Percentiles rank a stretch among this genome's conserved stretches.
phyloP scores from a whole-genome alignment of 2,888 invertebrate species.

The Trachelus iudaicus region DNA sequence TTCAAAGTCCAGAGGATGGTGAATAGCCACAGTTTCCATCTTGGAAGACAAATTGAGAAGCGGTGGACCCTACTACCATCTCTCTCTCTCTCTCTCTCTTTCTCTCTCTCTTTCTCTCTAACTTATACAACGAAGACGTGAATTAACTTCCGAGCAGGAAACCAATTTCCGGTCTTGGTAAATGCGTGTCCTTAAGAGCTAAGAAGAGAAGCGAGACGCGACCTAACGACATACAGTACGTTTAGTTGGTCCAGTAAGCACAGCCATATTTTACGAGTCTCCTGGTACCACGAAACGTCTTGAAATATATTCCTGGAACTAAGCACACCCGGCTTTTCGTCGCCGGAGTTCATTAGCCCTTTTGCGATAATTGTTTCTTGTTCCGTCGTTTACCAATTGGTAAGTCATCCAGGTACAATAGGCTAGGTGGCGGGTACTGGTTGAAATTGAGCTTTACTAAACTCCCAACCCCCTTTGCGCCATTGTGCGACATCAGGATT shows the following conservation, averaged over 20 bases:
- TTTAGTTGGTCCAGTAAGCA: constrained; percentile 34
- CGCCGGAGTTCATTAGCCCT: neutral
- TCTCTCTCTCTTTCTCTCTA: too few relatives aligned
- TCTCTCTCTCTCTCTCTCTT: too few relatives aligned
- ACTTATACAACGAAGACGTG: constrained; percentile 1
- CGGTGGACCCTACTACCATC: neutral
- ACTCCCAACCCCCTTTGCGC: neutral
- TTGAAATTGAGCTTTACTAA: neutral
- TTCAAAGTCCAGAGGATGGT: neutral
- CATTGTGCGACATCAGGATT: neutral
- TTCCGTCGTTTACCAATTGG: neutral
- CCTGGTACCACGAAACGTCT: neutral
- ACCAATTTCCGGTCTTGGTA: constrained; percentile 18
- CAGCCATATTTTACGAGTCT: constrained; percentile 31
- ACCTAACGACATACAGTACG: constrained; percentile 39
- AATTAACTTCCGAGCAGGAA: constrained; percentile 10
- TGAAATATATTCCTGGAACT: constrained; percentile 34
- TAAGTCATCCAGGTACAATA: neutral
- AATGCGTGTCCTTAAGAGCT: constrained; percentile 19
- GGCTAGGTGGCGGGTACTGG: neutral
- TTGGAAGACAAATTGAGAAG: neutral
- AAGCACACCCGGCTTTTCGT: constrained; percentile 36
- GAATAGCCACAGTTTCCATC: neutral
- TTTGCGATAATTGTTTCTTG: neutral
- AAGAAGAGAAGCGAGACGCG: constrained; percentile 4